These are phyloP conservation scores for Cenopis cana DNA, from an alignment of 2,888 invertebrate genomes.

Conservation along the genomic window DNA sequence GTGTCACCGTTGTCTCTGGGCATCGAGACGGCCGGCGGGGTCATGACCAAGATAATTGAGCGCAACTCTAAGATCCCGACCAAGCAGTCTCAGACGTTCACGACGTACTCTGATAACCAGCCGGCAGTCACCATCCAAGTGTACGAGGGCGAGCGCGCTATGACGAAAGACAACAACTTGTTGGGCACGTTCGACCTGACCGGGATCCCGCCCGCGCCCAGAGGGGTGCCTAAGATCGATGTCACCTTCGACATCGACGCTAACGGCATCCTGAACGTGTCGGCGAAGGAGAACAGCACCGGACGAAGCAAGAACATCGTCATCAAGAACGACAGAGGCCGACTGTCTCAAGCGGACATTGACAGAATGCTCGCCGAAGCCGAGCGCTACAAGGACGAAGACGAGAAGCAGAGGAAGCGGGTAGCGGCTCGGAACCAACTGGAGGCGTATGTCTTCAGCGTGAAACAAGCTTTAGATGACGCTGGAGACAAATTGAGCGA, in stretches of 20 bases:
- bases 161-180: slow-evolving; percentile 89
- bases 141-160: slow-evolving; percentile 88
- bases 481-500: slow-evolving; percentile 80
- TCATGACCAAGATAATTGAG: slow-evolving; percentile 89
- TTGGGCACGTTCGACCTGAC: slow-evolving; percentile 84
- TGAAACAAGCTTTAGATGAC: slow-evolving; percentile 86
- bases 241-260: slow-evolving; percentile 89
- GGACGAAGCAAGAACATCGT: slow-evolving; percentile 88
- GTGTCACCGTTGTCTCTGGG: slow-evolving; percentile 86
- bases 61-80: slow-evolving; percentile 87
- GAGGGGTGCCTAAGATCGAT: slow-evolving; percentile 86
- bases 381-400: slow-evolving; percentile 87
- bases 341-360: slow-evolving; percentile 90
- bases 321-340: slow-evolving; percentile 90
- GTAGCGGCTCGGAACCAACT: slow-evolving; percentile 87
- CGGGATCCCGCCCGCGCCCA: slow-evolving; percentile 86
- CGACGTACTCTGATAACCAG: slow-evolving; percentile 91
- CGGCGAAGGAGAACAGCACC: slow-evolving; percentile 86
- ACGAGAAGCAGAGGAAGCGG: slow-evolving; percentile 85
- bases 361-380: slow-evolving; percentile 89
- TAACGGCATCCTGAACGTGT: slow-evolving; percentile 90
- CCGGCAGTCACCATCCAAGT: slow-evolving; percentile 88
- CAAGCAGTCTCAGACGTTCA: slow-evolving; percentile 87
- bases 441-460: slow-evolving; percentile 85
- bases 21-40: slow-evolving; percentile 89